Evolutionary conservation across 2,888 invertebrate species (phyloP), one percentile per base, ranked within the genome.

Genomic region (Saturnia pavonia): DNA sequence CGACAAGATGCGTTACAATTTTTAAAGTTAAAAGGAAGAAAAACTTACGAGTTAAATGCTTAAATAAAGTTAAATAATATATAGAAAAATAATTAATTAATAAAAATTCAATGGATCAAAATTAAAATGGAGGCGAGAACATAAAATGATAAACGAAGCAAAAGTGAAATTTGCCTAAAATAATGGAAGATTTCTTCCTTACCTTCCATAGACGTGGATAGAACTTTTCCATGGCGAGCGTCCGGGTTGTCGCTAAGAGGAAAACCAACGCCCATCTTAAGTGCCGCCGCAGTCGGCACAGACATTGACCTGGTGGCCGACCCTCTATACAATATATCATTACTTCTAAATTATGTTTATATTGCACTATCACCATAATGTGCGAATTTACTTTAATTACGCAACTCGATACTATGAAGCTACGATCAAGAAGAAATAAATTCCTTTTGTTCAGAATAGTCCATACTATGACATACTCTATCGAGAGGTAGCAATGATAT

Each of bases 211-310:
- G 94, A 93, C 16, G 95, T 96, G 74, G 96, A 96, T 72, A 96
- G 84, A 60, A 96, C 94, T 83, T 97, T 95, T 77, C 96, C 96
- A 75, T 96, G 95, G 88, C 96, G 96, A 80, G 96, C 96, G 92
- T 96, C 96, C 72, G 96, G 95, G 78, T 96, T 94, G 90, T 96
- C 96, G 82, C 95, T 95, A 82, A 97, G 93, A 77, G 97, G 97
- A 94, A 97, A 97, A 75, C 97, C 97, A 77, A 97, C 97, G 77
- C 97, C 97, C 96, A 97, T 97, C 95, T 97, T 97, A 77, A 97
- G 94, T 72, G 97, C 97, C 69, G 97, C 97, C 76, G 97, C 97
- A 69, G 97, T 97, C 71, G 97, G 97, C 72, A 95, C 95, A 76
- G 97, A 96, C 83, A 97, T 96, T 84, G 96, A 96, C 89, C 97